Percentiles rank a stretch among this genome's conserved stretches.
These are phyloP conservation scores for Phthorimaea operculella DNA, from an alignment of 1,140 invertebrate genomes.

Conservation along the genomic window DNA sequence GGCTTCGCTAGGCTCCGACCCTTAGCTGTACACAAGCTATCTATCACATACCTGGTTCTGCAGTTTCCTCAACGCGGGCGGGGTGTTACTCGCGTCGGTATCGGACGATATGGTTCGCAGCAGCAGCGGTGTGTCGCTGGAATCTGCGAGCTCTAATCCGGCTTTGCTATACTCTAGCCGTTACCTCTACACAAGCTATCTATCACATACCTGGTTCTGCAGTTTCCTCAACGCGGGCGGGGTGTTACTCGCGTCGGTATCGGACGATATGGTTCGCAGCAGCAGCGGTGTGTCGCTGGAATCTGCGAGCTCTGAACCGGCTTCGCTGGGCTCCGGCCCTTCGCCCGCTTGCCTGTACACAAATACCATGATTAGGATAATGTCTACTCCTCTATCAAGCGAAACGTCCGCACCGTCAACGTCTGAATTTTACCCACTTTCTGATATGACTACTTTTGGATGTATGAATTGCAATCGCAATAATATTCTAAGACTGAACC, in stretches of 20 bases:
- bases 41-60: constrained; percentile 47
- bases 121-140: constrained; percentile 48
- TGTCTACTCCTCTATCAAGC: too few relatives aligned
- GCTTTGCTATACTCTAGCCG: constrained; percentile 44
- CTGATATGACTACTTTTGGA: too few relatives aligned
- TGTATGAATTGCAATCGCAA: too few relatives aligned
- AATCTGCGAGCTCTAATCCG: constrained; percentile 43
- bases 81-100: constrained; percentile 54
- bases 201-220: constrained; percentile 47
- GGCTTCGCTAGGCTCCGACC: constrained; percentile 42
- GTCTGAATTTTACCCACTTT: too few relatives aligned
- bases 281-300: constrained; percentile 51
- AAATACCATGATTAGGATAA: background rate
- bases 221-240: constrained; percentile 56
- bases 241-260: constrained; percentile 55
- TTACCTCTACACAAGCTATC: too few relatives aligned
- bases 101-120: constrained; percentile 61
- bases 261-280: constrained; percentile 58
- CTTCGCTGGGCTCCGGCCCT: constrained; percentile 38
- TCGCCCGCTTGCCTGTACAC: constrained; percentile 38
- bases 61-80: constrained; percentile 52
- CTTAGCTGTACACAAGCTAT: too few relatives aligned
- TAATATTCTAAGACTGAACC: too few relatives aligned
- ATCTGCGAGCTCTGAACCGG: constrained; percentile 42
- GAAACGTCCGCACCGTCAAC: too few relatives aligned